Percentiles rank a stretch among this genome's conserved stretches.
Conservation (phyloP, 1,140 invertebrate genomes). For the Bombus affinis region DNA sequence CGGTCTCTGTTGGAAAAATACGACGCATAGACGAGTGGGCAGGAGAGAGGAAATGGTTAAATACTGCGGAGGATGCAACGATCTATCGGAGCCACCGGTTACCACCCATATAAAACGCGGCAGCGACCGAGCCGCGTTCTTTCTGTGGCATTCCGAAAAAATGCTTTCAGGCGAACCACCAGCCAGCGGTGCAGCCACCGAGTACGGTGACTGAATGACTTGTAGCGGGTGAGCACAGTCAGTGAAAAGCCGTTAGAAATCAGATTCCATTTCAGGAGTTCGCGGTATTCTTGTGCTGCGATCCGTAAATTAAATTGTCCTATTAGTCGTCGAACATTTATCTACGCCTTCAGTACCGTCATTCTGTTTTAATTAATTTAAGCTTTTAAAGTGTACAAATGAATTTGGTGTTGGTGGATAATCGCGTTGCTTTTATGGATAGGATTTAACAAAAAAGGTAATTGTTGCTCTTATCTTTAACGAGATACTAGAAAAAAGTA, state of each 20-base stretch:
- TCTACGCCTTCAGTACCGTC: background rate
- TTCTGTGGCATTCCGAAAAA: conserved; percentile 35
- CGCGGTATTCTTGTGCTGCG: conserved; percentile 21
- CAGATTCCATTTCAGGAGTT: conserved; percentile 71
- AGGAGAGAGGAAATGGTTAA: conserved; percentile 44
- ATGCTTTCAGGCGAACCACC: conserved; percentile 35
- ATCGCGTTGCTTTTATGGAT: background rate
- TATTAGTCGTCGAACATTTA: background rate
- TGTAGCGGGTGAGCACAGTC: conserved; percentile 35
- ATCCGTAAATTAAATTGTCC: conserved; percentile 51
- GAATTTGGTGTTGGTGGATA: too few relatives aligned
- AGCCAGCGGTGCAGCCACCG: conserved; percentile 34
- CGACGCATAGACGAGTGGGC: conserved; percentile 43
- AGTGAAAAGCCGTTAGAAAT: conserved; percentile 76
- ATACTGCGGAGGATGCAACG: conserved; percentile 53
- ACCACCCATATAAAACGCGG: conserved; percentile 35
- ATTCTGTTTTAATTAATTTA: background rate
- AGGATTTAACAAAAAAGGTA: too few relatives aligned
- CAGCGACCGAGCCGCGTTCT: conserved; percentile 20
- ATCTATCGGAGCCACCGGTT: conserved; percentile 23
- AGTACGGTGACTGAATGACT: conserved; percentile 44
- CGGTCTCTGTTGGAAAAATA: background rate
- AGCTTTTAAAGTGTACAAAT: too few relatives aligned
- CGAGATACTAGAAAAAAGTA: background rate
- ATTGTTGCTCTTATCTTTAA: too few relatives aligned